Conservation (phyloP, 2,797 vertebrate genomes). For the Propithecus deckenii region DNA sequence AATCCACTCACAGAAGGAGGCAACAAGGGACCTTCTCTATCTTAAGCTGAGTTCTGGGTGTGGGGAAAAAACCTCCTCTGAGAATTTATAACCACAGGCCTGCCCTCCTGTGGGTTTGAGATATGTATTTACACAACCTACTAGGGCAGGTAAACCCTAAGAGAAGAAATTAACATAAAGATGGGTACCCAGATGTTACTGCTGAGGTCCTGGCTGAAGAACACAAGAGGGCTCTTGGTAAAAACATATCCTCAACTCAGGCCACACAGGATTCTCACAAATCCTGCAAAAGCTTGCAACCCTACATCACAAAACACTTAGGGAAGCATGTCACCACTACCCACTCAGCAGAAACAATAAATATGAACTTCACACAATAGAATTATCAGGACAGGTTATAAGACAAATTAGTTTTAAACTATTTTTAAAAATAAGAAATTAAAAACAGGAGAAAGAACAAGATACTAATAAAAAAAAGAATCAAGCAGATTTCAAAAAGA, state of each 20-base stretch:
- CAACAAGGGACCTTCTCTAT: not conserved
- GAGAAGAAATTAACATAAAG: slow-evolving; percentile 4
- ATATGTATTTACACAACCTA: not conserved
- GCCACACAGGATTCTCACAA: not conserved
- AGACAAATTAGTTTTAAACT: not conserved
- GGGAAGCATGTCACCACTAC: not conserved
- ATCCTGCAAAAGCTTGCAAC: not conserved
- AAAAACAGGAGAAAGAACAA: slow-evolving; percentile 9
- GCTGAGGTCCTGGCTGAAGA: not conserved
- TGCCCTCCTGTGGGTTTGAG: not conserved
- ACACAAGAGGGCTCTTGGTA: not conserved
- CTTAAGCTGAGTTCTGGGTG: not conserved
- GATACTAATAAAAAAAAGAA: not conserved
- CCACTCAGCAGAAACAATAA: not conserved
- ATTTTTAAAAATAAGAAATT: slow-evolving; percentile 13
- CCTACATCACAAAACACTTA: not conserved
- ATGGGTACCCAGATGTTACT: not conserved
- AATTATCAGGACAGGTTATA: not conserved
- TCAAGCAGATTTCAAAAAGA: not conserved
- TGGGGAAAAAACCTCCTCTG: not conserved
- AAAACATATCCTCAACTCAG: not conserved
- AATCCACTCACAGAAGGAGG: not conserved
- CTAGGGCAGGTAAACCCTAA: not conserved
- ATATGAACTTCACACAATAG: not conserved
- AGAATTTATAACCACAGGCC: not conserved